A percentile compares a stretch with the other conserved stretches of the same genome.
Evolutionary conservation across 2,888 invertebrate species (phyloP).

Genomic region (Neoaliturus tenellus): DNA sequence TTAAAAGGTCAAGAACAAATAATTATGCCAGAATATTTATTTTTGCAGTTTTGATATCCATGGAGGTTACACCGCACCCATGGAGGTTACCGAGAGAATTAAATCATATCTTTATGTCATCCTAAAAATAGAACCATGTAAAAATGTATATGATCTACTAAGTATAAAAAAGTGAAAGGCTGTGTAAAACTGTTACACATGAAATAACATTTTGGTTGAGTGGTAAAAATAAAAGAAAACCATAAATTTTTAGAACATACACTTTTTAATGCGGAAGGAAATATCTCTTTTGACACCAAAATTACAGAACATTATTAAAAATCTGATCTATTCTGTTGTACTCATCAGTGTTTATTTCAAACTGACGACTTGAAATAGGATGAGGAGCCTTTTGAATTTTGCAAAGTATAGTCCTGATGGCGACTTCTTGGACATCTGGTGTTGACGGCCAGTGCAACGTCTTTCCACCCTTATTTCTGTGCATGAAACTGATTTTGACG

Average conservation of each 20-base stretch:
- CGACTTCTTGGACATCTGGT: constrained; percentile 36
- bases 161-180: neutral
- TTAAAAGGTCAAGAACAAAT: constrained; percentile 36
- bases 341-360: constrained; percentile 36
- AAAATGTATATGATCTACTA: neutral
- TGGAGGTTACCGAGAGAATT: neutral
- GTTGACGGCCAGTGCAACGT: constrained; percentile 42
- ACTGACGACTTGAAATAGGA: too few relatives aligned
- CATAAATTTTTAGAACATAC: constrained; percentile 28
- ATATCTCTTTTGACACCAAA: constrained; percentile 21
- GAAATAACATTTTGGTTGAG: constrained; percentile 6
- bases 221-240: constrained; percentile 43
- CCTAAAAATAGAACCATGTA: constrained; percentile 5
- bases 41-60: neutral
- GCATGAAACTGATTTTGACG: constrained; percentile 33
- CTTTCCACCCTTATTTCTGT: constrained; percentile 36
- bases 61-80: constrained; percentile 15
- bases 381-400: too few relatives aligned
- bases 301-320: constrained; percentile 26
- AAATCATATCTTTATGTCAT: neutral
- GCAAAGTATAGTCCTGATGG: neutral
- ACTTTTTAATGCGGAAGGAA: neutral
- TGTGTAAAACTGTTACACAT: neutral
- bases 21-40: constrained; percentile 15
- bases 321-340: constrained; percentile 12